Evolutionary conservation across 2,888 invertebrate species (phyloP).

Genomic region (Malacosoma neustria): DNA sequence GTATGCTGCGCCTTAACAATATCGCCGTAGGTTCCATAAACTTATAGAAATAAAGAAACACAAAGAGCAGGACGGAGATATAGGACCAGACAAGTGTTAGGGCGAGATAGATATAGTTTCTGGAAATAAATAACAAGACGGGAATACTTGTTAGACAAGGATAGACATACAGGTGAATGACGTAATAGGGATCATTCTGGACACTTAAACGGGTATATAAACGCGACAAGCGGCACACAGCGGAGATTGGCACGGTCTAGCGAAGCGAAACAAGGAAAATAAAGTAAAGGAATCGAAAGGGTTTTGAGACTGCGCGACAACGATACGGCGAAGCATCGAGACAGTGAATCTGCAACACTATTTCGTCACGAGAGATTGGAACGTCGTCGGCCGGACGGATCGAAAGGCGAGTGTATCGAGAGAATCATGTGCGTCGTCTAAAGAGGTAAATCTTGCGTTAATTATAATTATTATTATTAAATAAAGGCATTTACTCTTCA

Average conservation of each 20-base stretch:
- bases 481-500: too few relatives aligned
- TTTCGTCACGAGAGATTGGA: too few relatives aligned
- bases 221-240: neutral
- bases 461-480: too few relatives aligned
- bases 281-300: neutral
- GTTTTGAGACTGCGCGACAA: neutral
- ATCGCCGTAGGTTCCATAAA: neutral
- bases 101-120: neutral
- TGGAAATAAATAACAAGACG: neutral
- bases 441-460: too few relatives aligned
- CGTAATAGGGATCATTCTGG: neutral
- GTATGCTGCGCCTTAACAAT: neutral
- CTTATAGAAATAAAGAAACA: neutral
- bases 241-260: neutral
- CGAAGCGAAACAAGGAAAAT: neutral
- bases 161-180: neutral
- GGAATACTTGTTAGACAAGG: neutral
- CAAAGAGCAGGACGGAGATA: neutral
- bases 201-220: neutral
- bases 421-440: too few relatives aligned
- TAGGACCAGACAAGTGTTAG: neutral
- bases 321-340: neutral
- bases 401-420: too few relatives aligned
- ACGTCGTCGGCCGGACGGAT: too few relatives aligned
- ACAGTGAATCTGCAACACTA: too few relatives aligned